Conservation (phyloP, 1,140 invertebrate genomes). For the Pseudomyrmex gracilis region DNA sequence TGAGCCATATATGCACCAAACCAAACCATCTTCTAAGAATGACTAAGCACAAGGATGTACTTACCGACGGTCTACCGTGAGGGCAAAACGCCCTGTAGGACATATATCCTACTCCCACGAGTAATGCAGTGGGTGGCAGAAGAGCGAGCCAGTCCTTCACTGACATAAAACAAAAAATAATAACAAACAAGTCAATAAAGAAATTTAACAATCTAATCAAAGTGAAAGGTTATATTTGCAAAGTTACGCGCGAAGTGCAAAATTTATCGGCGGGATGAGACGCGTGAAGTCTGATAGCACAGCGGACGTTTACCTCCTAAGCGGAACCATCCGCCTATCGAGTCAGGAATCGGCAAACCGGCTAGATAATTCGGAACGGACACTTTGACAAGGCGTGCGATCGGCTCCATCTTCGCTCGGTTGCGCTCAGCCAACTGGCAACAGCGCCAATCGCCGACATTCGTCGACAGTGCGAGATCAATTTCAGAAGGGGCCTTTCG, state of each 20-base stretch:
- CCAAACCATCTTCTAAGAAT: background rate
- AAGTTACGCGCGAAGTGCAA: background rate
- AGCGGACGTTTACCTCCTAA: conserved; percentile 87
- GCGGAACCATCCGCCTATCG: conserved; percentile 92
- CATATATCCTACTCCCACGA: conserved; percentile 91
- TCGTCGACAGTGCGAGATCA: background rate
- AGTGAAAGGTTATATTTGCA: conserved; percentile 18
- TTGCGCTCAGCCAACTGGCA: conserved; percentile 62
- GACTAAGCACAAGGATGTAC: conserved; percentile 44
- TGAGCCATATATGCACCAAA: too few relatives aligned
- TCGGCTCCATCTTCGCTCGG: conserved; percentile 88
- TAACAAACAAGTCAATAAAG: background rate
- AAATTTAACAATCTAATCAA: background rate
- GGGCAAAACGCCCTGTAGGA: conserved; percentile 91
- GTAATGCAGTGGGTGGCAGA: conserved; percentile 90
- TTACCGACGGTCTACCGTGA: conserved; percentile 84
- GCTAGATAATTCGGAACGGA: conserved; percentile 92
- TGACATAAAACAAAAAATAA: conserved; percentile 77
- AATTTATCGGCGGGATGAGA: background rate
- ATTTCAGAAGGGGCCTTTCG: background rate
- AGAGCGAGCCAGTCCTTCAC: conserved; percentile 92
- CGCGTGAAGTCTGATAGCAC: background rate
- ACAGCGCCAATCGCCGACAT: conserved; percentile 26
- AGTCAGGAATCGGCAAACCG: conserved; percentile 91
- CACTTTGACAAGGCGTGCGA: conserved; percentile 90